Evolutionary conservation across 2,113 vertebrate species (phyloP).

Genomic region (Lophura nycthemera): DNA sequence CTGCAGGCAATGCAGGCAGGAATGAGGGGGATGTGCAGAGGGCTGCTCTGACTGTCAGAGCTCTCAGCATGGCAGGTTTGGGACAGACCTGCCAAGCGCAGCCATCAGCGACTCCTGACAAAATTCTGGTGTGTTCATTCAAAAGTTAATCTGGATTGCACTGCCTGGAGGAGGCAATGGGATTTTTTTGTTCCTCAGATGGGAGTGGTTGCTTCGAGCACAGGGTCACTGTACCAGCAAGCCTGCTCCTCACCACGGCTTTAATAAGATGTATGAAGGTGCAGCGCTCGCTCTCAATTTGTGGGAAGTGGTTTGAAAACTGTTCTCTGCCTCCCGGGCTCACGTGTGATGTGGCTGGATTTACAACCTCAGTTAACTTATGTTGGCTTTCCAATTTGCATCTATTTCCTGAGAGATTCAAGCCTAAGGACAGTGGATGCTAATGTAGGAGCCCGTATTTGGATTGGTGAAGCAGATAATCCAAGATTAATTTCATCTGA

Average conservation of each 20-base stretch:
- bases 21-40: neutral
- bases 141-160: neutral
- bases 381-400: conserved; percentile 65
- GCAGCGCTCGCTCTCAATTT: conserved; percentile 37
- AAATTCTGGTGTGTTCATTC: neutral
- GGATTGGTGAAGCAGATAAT: conserved; percentile 77
- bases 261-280: conserved; percentile 29
- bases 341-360: conserved; percentile 21
- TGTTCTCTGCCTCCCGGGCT: conserved; percentile 30
- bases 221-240: neutral
- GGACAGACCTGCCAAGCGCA: neutral
- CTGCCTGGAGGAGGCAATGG: neutral
- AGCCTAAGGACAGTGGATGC: conserved; percentile 66
- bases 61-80: neutral
- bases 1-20: neutral
- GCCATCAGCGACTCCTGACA: neutral
- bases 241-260: neutral
- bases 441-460: conserved; percentile 61
- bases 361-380: conserved; percentile 44
- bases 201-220: neutral
- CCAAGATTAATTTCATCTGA: conserved; percentile 76
- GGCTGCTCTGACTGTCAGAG: neutral
- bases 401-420: conserved; percentile 66
- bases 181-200: neutral
- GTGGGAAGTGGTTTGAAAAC: conserved; percentile 49